Evolutionary conservation across 2,888 invertebrate species (phyloP).

Genomic region (Cosmopolites sordidus): DNA sequence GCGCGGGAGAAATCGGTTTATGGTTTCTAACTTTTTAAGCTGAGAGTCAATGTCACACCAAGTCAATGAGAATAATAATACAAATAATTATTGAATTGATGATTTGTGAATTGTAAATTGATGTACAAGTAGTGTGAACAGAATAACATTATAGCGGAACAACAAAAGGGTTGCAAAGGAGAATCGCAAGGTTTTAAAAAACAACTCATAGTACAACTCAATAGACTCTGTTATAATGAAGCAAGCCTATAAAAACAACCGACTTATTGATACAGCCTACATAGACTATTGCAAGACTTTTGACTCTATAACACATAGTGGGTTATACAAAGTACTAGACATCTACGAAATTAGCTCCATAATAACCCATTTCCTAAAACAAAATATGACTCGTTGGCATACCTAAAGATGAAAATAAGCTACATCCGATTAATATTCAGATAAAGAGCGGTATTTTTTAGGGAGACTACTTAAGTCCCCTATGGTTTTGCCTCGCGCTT

Average conservation of each 20-base stretch:
- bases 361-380: background rate
- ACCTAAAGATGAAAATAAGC: no score
- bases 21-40: no score
- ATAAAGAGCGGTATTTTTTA: constrained; percentile 3
- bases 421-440: no score
- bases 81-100: no score
- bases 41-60: no score
- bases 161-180: constrained; percentile 8
- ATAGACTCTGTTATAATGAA: constrained; percentile 3
- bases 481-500: no score
- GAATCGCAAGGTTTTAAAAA: constrained; percentile 2
- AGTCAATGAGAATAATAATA: no score
- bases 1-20: no score
- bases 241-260: background rate
- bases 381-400: constrained; percentile 2
- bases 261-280: constrained; percentile 3
- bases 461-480: constrained; percentile 5
- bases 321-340: constrained; percentile 5
- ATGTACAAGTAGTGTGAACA: background rate
- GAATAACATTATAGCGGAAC: background rate
- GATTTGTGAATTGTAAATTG: no score
- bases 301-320: constrained; percentile 5
- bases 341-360: background rate
- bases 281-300: constrained; percentile 6
- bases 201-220: background rate